Percentiles rank a stretch among this genome's conserved stretches.
phyloP scores from a whole-genome alignment of 2,888 invertebrate species.

The Synergus gifuensis region DNA sequence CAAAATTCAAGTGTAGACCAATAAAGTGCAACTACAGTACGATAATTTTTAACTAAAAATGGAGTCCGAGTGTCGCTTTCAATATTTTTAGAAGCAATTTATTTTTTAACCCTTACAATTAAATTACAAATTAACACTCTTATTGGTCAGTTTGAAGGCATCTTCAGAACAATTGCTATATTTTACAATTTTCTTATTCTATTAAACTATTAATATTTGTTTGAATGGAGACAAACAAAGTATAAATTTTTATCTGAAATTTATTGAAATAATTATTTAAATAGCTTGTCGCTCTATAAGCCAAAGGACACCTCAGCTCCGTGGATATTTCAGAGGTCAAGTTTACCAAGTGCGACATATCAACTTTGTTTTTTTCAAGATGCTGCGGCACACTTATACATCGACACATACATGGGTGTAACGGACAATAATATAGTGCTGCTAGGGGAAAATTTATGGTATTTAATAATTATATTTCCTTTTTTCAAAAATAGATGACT shows the following conservation, averaged over 20 bases:
- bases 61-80: conserved; percentile 35
- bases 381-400: conserved; percentile 41
- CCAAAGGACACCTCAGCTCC: conserved; percentile 34
- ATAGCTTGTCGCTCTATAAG: background rate
- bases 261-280: background rate
- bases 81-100: background rate
- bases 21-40: conserved; percentile 55
- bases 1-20: conserved; percentile 59
- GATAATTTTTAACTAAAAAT: conserved; percentile 50
- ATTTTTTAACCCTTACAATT: background rate
- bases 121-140: background rate
- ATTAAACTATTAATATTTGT: background rate
- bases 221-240: background rate
- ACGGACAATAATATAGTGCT: conserved; percentile 38
- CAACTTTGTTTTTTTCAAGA: conserved; percentile 37
- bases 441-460: conserved; percentile 30
- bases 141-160: background rate
- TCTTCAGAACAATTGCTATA: background rate
- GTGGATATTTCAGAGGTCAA: background rate
- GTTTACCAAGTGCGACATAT: conserved; percentile 31
- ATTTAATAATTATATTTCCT: background rate
- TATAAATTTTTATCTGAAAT: background rate
- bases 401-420: conserved; percentile 34
- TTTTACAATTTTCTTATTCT: background rate
- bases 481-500: conserved; percentile 27